Conservation (phyloP, 2,888 invertebrate genomes). For the Idaea dimidiata region DNA sequence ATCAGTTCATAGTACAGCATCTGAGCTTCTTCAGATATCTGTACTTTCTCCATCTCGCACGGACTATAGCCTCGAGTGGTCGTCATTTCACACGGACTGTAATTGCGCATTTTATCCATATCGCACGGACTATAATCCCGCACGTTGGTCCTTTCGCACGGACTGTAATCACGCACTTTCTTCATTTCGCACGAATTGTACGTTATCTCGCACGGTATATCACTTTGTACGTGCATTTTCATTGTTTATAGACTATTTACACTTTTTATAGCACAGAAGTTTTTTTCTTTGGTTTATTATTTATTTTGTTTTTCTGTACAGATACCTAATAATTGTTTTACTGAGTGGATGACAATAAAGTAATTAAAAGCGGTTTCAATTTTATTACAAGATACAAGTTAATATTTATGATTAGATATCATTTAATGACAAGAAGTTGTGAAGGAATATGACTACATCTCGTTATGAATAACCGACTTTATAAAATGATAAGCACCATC, state of each 20-base stretch:
- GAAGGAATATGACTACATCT: no score
- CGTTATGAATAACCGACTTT: no score
- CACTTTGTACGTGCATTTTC: conserved; percentile 73
- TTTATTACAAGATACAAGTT: no score
- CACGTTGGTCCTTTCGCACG: not conserved
- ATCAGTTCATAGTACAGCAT: conserved; percentile 78
- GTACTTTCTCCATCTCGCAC: conserved; percentile 59
- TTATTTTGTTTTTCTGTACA: not conserved
- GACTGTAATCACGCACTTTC: conserved; percentile 39
- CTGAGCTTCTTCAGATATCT: conserved; percentile 75
- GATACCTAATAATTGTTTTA: not conserved
- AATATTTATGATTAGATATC: no score
- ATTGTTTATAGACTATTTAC: conserved; percentile 32
- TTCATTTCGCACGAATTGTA: conserved; percentile 57
- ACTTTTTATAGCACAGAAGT: conserved; percentile 19
- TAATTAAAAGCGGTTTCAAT: not conserved
- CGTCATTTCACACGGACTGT: not conserved
- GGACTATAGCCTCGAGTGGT: not conserved
- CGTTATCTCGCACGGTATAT: conserved; percentile 63
- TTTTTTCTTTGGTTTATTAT: conserved; percentile 6
- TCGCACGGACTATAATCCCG: not conserved
- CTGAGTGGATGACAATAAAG: not conserved
- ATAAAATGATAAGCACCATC: no score
- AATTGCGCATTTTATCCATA: not conserved
- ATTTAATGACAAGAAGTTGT: no score